Conservation (phyloP, 2,797 vertebrate genomes). For the Myotis pilosus region DNA sequence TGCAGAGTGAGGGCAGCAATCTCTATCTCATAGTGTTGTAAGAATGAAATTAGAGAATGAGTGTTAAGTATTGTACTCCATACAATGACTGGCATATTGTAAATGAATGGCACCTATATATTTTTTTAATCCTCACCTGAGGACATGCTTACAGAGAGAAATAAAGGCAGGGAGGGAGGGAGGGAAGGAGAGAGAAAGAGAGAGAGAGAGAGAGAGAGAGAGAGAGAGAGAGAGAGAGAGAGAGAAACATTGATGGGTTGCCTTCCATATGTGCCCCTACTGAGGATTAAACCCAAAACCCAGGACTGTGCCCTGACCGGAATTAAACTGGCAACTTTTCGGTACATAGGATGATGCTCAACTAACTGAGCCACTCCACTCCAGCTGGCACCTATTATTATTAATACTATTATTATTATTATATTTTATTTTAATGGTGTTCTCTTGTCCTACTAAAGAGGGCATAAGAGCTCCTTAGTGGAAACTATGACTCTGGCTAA, state of each 20-base stretch:
- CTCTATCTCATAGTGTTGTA: not conserved
- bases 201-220: too few species aligned
- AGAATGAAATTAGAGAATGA: not conserved
- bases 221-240: too few species aligned
- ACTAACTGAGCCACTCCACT: too few species aligned
- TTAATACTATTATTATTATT: not conserved
- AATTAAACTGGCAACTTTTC: too few species aligned
- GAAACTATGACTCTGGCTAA: not conserved
- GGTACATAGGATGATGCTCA: too few species aligned
- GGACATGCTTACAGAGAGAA: not conserved
- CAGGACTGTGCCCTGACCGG: too few species aligned
- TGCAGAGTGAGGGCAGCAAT: not conserved
- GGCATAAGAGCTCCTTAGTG: not conserved
- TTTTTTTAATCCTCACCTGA: not conserved
- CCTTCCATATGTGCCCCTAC: too few species aligned
- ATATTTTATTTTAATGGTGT: not conserved
- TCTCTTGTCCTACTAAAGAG: not conserved
- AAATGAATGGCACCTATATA: not conserved
- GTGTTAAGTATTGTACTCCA: not conserved
- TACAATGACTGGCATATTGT: not conserved
- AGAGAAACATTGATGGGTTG: too few species aligned
- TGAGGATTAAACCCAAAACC: too few species aligned
- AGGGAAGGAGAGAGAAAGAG: accelerated
- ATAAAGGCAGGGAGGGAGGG: too few species aligned
- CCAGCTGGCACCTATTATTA: too few species aligned